Base-by-base conservation (phyloP, 2,888 invertebrate species). In the Lobophora halterata region DNA sequence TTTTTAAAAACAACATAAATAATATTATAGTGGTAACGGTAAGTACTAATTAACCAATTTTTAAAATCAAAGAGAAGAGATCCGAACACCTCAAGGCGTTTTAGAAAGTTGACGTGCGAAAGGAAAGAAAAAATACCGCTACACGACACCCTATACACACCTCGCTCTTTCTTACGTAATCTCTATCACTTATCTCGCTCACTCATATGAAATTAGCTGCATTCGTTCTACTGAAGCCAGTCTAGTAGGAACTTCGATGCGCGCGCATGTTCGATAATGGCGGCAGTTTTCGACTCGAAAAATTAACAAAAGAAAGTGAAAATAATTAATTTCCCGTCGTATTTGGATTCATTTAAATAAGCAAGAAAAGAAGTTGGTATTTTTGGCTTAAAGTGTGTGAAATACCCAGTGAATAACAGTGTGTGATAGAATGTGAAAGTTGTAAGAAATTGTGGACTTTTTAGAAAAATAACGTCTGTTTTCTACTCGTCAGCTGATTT, bases 101-200 rank as follows among this genome's bases (percentile, higher is more conserved):
- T 82, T 87, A 87, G 86, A 87, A 87, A 87, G 86, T 85, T 71
- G 78, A 76, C 70, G 75, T 74, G 74, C 74, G 79, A 85, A 83
- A 81, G 82, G 81, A 71, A 76, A 79, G 83, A 86, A 43, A 87
- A 78, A 77, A 61, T 83, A 85, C 85, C 86, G 86, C 85, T 86
- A 85, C 71, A 74, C 60, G 68, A 72, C 71, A 74, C 67, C 66
- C 65, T 76, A 63, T 76, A 69, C 42, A 60, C 47, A 21, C 76
- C 78, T 61, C 70, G 41, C 44, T 85, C 67, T 49, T 36, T 52
- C 58, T 41, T 30, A 12, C 2, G 2, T 12, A 35, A 54, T 44
- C 14, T n/a, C 27, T 21, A 67, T 71, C 20, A 48, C 28, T 49
- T 53, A 8, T 78, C 76, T 65, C 65, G 46, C 44, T 81, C 64